These are phyloP conservation scores for Calyptommatus sinebrachiatus DNA, from an alignment of 2,113 vertebrate genomes.

Conservation along the genomic window DNA sequence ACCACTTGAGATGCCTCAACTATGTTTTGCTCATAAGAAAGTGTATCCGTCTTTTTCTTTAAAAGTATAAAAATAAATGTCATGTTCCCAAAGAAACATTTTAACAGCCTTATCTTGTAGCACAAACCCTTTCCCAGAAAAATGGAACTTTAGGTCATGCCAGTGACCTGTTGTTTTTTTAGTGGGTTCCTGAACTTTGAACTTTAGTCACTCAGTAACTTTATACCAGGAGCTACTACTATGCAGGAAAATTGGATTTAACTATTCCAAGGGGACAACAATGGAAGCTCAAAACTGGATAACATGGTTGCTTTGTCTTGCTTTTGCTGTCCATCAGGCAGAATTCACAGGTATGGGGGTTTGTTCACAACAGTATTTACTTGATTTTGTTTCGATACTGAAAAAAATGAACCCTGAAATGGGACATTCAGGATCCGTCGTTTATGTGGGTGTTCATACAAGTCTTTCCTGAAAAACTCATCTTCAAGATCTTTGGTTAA, in stretches of 20 bases:
- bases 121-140: background rate
- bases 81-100: background rate
- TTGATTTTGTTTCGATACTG: conserved; percentile 21
- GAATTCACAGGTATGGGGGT: conserved; percentile 69
- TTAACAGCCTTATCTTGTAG: background rate
- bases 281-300: conserved; percentile 62
- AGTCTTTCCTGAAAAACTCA: background rate
- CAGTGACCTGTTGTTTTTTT: conserved; percentile 32
- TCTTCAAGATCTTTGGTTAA: background rate
- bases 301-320: conserved; percentile 52
- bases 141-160: conserved; percentile 23
- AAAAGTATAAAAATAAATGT: accelerated
- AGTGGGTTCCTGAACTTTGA: conserved; percentile 63
- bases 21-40: background rate
- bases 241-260: conserved; percentile 10
- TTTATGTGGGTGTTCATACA: background rate
- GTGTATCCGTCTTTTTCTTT: background rate
- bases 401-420: background rate
- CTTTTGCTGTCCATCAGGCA: conserved; percentile 54
- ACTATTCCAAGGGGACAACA: conserved; percentile 13
- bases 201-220: conserved; percentile 35
- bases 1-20: too few relatives aligned
- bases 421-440: background rate
- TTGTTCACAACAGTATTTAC: conserved; percentile 11
- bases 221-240: conserved; percentile 16